Evolutionary conservation across 1,140 invertebrate genomes (phyloP).

Genomic region (Acromyrmex heyeri): DNA sequence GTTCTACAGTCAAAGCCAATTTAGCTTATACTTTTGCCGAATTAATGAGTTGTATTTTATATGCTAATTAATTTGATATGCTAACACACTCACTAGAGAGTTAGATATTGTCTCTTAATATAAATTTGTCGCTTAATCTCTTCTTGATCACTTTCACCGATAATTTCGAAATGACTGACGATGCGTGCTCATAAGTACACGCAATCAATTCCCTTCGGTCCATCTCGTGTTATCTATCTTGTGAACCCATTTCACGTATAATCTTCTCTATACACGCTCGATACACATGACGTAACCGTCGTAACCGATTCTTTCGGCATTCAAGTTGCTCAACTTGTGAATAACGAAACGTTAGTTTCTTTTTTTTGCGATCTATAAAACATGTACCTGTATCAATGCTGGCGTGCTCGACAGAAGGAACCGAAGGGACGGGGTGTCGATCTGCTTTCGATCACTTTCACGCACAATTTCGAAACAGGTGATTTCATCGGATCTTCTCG

Average conservation of each 20-base stretch:
- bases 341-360: neutral
- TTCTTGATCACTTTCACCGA: slow-evolving; percentile 52
- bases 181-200: slow-evolving; percentile 10
- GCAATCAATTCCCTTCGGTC: slow-evolving; percentile 34
- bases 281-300: neutral
- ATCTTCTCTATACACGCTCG: neutral
- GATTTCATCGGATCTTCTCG: slow-evolving; percentile 31
- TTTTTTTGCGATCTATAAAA: slow-evolving; percentile 27
- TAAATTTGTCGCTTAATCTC: slow-evolving; percentile 26
- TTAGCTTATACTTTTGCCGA: neutral
- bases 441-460: slow-evolving; percentile 55
- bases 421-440: neutral
- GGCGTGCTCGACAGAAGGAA: neutral
- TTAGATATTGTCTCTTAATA: slow-evolving; percentile 35
- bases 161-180: slow-evolving; percentile 35
- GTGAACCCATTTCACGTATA: slow-evolving; percentile 11
- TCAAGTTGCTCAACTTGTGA: slow-evolving; percentile 24
- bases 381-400: slow-evolving; percentile 23
- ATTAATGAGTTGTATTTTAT: slow-evolving; percentile 11
- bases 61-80: slow-evolving; percentile 11
- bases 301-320: slow-evolving; percentile 37
- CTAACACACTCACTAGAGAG: neutral
- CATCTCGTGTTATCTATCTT: slow-evolving; percentile 40
- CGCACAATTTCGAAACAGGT: slow-evolving; percentile 50
- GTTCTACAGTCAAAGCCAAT: neutral